phyloP scores from a whole-genome alignment of 64 coral and sea anemone genomes.

The Trachythela sp. region DNA sequence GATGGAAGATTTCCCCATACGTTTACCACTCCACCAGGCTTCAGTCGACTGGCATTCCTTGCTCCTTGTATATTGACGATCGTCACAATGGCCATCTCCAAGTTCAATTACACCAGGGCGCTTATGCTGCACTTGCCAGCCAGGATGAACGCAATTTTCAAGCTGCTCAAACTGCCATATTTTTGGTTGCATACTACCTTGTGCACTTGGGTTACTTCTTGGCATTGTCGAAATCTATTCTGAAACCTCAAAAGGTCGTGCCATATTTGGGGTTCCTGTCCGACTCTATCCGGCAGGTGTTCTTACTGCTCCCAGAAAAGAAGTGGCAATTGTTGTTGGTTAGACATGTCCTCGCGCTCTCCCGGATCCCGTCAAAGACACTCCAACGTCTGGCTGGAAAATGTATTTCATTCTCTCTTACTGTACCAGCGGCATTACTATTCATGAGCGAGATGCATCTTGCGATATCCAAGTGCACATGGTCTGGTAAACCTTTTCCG shows the following conservation, averaged over 20 bases:
- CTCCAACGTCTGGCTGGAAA: neutral
- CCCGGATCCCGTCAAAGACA: neutral
- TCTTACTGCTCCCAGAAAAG: neutral
- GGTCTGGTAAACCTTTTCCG: neutral
- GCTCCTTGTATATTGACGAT: no score
- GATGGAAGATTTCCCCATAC: no score
- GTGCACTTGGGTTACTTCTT: constrained; percentile 2
- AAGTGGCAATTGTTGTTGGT: neutral
- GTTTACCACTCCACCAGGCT: neutral
- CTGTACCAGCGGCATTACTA: neutral
- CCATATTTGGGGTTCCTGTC: constrained; percentile 30
- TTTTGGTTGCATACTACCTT: constrained; percentile 23
- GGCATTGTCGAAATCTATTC: neutral
- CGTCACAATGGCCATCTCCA: neutral
- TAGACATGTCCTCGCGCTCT: neutral
- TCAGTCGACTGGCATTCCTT: neutral
- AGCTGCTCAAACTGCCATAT: constrained; percentile 15
- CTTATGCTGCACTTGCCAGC: neutral
- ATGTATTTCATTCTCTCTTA: neutral
- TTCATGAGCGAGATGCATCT: neutral
- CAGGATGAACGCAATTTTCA: neutral
- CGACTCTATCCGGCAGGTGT: constrained; percentile 28
- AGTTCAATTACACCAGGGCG: neutral
- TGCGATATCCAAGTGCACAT: neutral
- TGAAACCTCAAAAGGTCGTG: neutral